Evolutionary conservation across 1,140 invertebrate species (phyloP).

Genomic region (Eciton burchellii): DNA sequence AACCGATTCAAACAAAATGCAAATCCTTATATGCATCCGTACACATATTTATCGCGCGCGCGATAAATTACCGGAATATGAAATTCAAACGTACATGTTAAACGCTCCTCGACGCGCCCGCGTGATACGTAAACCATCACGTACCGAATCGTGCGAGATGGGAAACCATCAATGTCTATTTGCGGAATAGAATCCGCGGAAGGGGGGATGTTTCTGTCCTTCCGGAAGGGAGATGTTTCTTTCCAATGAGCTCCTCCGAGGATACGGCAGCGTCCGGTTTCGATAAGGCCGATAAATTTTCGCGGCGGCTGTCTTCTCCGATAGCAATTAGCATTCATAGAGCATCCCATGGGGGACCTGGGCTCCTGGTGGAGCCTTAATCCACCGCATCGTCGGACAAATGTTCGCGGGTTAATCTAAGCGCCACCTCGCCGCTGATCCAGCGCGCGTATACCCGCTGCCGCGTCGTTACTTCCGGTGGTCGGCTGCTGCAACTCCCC

Average conservation of each 20-base stretch:
- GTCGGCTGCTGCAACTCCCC: conserved; percentile 18
- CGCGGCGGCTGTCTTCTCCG: conserved; percentile 56
- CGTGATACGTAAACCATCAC: no score
- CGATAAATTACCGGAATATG: conserved; percentile 22
- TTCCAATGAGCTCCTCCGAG: conserved; percentile 66
- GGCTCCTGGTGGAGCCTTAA: conserved; percentile 48
- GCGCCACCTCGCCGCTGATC: background rate
- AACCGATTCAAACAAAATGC: conserved; percentile 7
- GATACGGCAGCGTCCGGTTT: conserved; percentile 42
- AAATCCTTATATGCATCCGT: conserved; percentile 1
- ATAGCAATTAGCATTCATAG: conserved; percentile 75
- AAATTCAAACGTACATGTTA: background rate
- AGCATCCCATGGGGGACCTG: conserved; percentile 38
- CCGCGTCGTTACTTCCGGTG: conserved; percentile 31
- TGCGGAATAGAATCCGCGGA: conserved; percentile 44
- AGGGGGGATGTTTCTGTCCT: no score
- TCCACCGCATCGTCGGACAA: conserved; percentile 62
- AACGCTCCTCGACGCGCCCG: no score
- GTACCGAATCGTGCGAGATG: no score
- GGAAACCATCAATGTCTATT: background rate
- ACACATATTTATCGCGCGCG: background rate
- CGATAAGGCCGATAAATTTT: conserved; percentile 73
- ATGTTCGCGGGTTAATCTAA: conserved; percentile 48
- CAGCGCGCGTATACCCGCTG: background rate
- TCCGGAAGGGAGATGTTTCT: conserved; percentile 51